Conservation (phyloP, 1,140 invertebrate species). For the Micrasema longulum region DNA sequence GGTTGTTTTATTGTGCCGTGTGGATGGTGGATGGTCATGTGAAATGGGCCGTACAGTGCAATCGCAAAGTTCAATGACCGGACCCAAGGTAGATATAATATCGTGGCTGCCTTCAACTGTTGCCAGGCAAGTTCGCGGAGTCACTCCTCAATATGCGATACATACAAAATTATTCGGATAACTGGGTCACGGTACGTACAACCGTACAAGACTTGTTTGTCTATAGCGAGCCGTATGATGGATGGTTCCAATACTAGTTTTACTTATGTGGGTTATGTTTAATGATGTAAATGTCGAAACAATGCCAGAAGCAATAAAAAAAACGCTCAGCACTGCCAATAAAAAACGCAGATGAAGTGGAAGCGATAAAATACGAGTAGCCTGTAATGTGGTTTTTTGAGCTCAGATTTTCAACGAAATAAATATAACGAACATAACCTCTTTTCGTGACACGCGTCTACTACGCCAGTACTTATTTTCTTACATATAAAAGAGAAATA, state of each 20-base stretch:
- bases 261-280: slow-evolving; percentile 36
- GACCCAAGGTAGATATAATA: slow-evolving; percentile 30
- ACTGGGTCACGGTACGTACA: slow-evolving; percentile 12
- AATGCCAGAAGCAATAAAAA: slow-evolving; percentile 31
- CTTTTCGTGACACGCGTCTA: too few species aligned
- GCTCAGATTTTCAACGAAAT: too few species aligned
- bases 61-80: slow-evolving; percentile 29
- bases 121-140: slow-evolving; percentile 14
- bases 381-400: too few species aligned
- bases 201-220: neutral
- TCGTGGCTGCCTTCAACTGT: slow-evolving; percentile 17
- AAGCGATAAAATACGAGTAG: slow-evolving; percentile 9
- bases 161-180: slow-evolving; percentile 27
- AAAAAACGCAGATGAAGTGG: slow-evolving; percentile 6
- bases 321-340: neutral
- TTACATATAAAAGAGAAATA: too few species aligned
- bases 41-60: slow-evolving; percentile 16
- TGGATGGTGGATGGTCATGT: too few species aligned
- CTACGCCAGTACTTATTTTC: too few species aligned
- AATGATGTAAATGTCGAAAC: slow-evolving; percentile 23
- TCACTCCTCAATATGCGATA: slow-evolving; percentile 8
- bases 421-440: too few species aligned
- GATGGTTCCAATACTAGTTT: slow-evolving; percentile 5
- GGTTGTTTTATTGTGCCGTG: too few species aligned
- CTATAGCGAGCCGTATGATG: slow-evolving; percentile 17